phyloP scores from a whole-genome alignment of 2,888 invertebrate genomes.

The Sisyra nigra region DNA sequence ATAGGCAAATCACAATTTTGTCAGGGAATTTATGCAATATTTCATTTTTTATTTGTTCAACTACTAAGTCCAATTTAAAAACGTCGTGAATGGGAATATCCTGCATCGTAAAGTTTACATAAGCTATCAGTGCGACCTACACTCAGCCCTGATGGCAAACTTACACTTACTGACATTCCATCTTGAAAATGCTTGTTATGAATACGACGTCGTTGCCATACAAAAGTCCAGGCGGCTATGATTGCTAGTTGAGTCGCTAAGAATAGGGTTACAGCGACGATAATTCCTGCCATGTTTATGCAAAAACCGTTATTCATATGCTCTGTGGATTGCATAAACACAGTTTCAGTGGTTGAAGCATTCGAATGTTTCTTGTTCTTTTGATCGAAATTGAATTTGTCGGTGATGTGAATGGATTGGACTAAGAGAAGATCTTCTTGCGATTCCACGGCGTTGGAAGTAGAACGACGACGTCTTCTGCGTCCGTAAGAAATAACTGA shows the following conservation, averaged over 20 bases:
- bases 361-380: slow-evolving; percentile 30
- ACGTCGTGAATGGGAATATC: slow-evolving; percentile 55
- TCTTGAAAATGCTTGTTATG: slow-evolving; percentile 37
- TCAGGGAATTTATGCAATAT: too few relatives aligned
- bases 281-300: slow-evolving; percentile 63
- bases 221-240: slow-evolving; percentile 76
- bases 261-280: slow-evolving; percentile 74
- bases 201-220: slow-evolving; percentile 62
- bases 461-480: slow-evolving; percentile 54
- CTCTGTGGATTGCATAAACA: slow-evolving; percentile 48
- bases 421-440: slow-evolving; percentile 75
- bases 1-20: too few relatives aligned
- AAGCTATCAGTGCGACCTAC: slow-evolving; percentile 51
- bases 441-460: slow-evolving; percentile 18
- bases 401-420: slow-evolving; percentile 82
- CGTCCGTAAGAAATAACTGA: slow-evolving; percentile 73
- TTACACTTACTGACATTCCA: slow-evolving; percentile 39
- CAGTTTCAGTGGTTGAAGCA: slow-evolving; percentile 43
- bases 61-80: slow-evolving; percentile 18
- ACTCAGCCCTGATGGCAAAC: slow-evolving; percentile 46
- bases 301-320: slow-evolving; percentile 37
- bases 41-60: too few relatives aligned
- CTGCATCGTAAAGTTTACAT: slow-evolving; percentile 78
- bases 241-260: slow-evolving; percentile 74
- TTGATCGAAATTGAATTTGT: slow-evolving; percentile 75